These are phyloP conservation scores for Rhodinocichla rosea DNA, from an alignment of 2,113 vertebrate genomes.

Conservation along the genomic window DNA sequence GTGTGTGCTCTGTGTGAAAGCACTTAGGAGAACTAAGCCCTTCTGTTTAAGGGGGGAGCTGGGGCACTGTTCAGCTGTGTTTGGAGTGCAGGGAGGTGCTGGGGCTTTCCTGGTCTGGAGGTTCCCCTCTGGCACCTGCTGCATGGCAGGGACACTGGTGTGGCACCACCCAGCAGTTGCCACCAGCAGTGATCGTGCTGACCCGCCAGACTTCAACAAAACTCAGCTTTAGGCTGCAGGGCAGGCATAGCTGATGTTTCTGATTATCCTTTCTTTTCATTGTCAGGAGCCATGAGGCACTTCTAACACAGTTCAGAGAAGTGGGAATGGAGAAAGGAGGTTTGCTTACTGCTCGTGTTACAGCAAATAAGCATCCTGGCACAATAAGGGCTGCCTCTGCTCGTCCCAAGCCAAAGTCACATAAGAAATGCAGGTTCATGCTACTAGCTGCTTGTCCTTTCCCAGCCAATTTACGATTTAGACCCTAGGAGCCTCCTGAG, in stretches of 20 bases:
- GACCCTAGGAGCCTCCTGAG: not conserved
- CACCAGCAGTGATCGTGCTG: not conserved
- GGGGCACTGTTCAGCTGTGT: too few relatives aligned
- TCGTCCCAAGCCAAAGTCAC: not conserved
- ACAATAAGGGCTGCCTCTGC: not conserved
- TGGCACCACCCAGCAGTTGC: not conserved
- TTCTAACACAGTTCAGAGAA: not conserved
- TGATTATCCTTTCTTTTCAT: not conserved
- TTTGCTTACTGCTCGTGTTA: not conserved
- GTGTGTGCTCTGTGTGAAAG: not conserved
- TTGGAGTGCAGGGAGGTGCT: not conserved
- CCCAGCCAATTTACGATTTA: not conserved
- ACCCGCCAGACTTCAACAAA: too few relatives aligned
- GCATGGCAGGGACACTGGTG: rapidly evolving
- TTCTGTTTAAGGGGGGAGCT: not conserved
- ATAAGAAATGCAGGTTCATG: not conserved
- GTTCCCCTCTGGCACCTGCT: not conserved
- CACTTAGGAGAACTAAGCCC: not conserved
- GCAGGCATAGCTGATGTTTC: not conserved
- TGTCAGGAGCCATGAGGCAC: not conserved
- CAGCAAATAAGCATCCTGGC: not conserved
- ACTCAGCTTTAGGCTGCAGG: not conserved
- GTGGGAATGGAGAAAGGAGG: not conserved
- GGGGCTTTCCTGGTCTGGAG: not conserved
- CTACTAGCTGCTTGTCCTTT: not conserved